Percentiles rank a stretch among this genome's conserved stretches.
These are phyloP conservation scores for Leptocoma aspasia DNA, from an alignment of 2,113 vertebrate genomes.

Conservation along the genomic window DNA sequence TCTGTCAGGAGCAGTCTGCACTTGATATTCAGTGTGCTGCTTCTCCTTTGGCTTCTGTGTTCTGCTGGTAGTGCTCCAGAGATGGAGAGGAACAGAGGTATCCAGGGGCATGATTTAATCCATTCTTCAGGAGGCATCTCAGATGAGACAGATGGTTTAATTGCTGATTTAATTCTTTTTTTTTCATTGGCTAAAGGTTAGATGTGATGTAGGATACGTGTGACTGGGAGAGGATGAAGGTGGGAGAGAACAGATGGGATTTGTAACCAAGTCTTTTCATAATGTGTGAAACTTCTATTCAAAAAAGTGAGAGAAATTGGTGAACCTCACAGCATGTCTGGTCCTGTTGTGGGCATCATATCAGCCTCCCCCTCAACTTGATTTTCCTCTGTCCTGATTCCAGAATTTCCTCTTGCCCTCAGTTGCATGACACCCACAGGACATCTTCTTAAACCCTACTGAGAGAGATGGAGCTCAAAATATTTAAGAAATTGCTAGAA, in stretches of 20 bases:
- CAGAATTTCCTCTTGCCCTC: not conserved
- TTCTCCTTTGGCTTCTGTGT: not conserved
- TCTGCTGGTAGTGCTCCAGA: not conserved
- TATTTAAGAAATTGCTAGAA: not conserved
- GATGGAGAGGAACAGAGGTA: not conserved
- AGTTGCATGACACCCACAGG: accelerated
- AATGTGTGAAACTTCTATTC: not conserved
- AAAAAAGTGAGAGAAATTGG: not conserved
- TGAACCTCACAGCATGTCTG: not conserved
- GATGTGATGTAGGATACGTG: not conserved
- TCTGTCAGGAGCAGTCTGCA: not conserved
- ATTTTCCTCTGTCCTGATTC: not conserved
- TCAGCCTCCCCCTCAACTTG: not conserved
- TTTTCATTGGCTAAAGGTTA: not conserved
- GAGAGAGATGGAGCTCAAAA: not conserved
- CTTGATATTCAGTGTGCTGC: not conserved
- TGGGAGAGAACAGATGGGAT: not conserved
- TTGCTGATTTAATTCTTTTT: not conserved
- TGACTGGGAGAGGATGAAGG: not conserved
- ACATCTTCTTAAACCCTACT: not conserved
- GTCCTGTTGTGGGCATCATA: not conserved
- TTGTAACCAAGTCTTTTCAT: not conserved
- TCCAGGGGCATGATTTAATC: not conserved
- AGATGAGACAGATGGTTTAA: not conserved
- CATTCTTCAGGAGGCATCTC: not conserved